Base-by-base conservation (phyloP, 2,797 vertebrate species). In the Acropternis orthonyx region DNA sequence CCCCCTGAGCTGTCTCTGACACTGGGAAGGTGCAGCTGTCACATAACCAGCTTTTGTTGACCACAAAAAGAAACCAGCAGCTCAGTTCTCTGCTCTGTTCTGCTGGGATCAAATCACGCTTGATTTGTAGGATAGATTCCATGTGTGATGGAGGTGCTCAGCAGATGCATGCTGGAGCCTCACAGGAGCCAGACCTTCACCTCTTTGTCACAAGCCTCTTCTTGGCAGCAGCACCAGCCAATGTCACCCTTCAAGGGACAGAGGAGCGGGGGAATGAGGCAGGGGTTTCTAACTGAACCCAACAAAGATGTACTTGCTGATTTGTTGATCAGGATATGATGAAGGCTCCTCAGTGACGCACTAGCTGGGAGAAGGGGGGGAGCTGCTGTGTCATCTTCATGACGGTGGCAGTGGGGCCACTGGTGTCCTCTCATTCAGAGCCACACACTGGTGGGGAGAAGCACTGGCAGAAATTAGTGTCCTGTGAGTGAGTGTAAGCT, bases 61-160 rank as follows among this genome's bases (percentile, higher is more conserved):
- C 30, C 39, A 36, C 1, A 1, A 39, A 52, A 62, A 81, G 48
- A 37, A 74, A 78, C 12, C 21, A 75, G 52, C 26, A 66, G 4
- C 34, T 80, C 16, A 2, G 18, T 36, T 84, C 55, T 41, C 34
- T 61, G 1, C 2, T 5, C 7, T 72, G 61, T 85, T 41, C 44
- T 80, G 12, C 59, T 72, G 63, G 58, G 41, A 49, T 65, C 21
- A 19, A 0, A 0, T 61, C 51, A 27, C 1, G 1, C n/a, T 61
- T 59, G n/a, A 63, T 66, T 80, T 82, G 28, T 54, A 69, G 51
- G 34, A 54, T 26, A 44, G 18, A 58, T 49, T 7, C 41, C 41
- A 18, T 0, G 0, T 51, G 41, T 59, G 49, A 58, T 56, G 43
- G 44, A 65, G 52, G 34, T 16, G 46, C 56, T 69, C 52, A 85